Conservation (phyloP, 2,888 invertebrate genomes). For the Apoderus coryli region DNA sequence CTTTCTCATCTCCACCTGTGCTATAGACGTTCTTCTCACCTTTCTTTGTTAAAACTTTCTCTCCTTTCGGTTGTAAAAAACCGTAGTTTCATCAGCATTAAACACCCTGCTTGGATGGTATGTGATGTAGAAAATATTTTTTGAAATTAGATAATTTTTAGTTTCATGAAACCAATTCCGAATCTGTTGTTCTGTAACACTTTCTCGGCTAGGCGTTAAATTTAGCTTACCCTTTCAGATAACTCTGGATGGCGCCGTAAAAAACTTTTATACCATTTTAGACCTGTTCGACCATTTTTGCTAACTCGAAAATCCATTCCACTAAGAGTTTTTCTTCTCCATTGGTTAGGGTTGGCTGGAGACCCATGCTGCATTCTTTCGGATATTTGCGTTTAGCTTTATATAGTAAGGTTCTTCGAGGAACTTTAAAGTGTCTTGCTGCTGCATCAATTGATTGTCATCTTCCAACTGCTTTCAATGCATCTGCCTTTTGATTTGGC, state of each 20-base stretch:
- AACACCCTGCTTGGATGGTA: constrained; percentile 21
- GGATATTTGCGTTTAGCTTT: not conserved
- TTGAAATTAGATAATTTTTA: constrained; percentile 18
- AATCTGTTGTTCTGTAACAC: constrained; percentile 21
- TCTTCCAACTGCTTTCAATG: constrained; percentile 1
- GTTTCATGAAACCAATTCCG: constrained; percentile 22
- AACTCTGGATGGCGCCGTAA: constrained; percentile 1
- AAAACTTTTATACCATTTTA: constrained; percentile 4
- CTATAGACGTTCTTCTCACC: constrained; percentile 21
- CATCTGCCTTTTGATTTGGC: not conserved
- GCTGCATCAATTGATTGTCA: constrained; percentile 1
- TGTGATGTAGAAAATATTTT: constrained; percentile 8
- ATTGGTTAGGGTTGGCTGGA: not conserved
- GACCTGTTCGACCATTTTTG: not conserved
- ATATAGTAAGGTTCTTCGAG: not conserved
- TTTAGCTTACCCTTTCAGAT: constrained; percentile 2
- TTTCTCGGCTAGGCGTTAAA: constrained; percentile 12
- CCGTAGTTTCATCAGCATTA: constrained; percentile 27
- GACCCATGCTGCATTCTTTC: not conserved
- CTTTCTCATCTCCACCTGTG: constrained; percentile 20
- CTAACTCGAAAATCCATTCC: not conserved
- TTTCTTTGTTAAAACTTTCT: constrained; percentile 22
- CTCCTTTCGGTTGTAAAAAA: constrained; percentile 26
- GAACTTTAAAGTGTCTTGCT: constrained; percentile 1
- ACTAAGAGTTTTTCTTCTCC: constrained; percentile 1